These are phyloP conservation scores for Carapus acus DNA, from an alignment of 2,797 vertebrate genomes.

Conservation along the genomic window DNA sequence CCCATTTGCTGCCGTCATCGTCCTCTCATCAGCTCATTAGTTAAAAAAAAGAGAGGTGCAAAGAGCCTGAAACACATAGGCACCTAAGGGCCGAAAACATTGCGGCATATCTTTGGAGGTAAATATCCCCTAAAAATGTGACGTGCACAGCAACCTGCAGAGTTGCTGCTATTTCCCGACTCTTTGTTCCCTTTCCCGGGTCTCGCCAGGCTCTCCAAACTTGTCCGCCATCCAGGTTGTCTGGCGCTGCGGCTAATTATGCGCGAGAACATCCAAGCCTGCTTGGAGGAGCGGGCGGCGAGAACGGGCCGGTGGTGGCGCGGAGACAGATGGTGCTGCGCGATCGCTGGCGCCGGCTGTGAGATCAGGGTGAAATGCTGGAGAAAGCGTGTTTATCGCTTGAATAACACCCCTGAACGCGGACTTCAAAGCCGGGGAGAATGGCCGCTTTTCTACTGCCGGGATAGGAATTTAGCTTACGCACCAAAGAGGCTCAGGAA, in stretches of 20 bases:
- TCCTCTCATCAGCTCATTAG: neutral
- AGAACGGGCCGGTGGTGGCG: too few species aligned
- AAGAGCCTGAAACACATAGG: too few species aligned
- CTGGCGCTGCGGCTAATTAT: too few species aligned
- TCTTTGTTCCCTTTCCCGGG: neutral
- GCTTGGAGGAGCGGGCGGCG: too few species aligned
- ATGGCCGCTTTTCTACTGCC: neutral
- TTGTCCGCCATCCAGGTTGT: too few species aligned
- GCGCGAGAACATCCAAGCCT: too few species aligned
- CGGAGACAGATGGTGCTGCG: neutral
- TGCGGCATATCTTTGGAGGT: too few species aligned
- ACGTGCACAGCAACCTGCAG: neutral
- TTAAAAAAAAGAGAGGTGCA: neutral
- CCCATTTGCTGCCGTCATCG: slow-evolving; percentile 7
- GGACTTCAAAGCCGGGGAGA: neutral
- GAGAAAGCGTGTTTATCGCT: neutral
- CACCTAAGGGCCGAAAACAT: too few species aligned
- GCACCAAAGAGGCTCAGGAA: neutral
- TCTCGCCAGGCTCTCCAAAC: neutral
- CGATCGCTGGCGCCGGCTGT: neutral
- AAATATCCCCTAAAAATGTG: too few species aligned
- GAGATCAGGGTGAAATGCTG: neutral
- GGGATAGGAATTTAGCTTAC: neutral
- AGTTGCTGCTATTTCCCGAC: neutral
- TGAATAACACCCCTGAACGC: neutral